These are phyloP conservation scores for Helicoverpa assulta DNA, from an alignment of 2,888 invertebrate genomes.

Conservation along the genomic window DNA sequence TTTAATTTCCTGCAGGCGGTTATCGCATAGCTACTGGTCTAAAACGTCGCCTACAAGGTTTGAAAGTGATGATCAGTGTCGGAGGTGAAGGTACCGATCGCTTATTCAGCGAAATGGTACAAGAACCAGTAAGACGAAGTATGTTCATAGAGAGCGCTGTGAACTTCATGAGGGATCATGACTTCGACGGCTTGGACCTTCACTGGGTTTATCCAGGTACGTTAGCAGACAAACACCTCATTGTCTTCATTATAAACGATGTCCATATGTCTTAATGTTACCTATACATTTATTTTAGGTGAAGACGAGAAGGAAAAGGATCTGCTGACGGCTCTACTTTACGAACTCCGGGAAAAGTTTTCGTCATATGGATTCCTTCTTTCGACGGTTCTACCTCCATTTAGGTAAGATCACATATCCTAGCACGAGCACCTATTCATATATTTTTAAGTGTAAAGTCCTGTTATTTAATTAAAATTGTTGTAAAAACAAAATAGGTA, in stretches of 20 bases:
- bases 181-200: slow-evolving; percentile 95
- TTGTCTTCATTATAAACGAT: neutral
- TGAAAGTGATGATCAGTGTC: slow-evolving; percentile 93
- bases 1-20: slow-evolving; percentile 89
- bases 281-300: slow-evolving; percentile 70
- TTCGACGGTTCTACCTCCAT: slow-evolving; percentile 90
- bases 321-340: slow-evolving; percentile 88
- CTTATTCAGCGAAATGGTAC: slow-evolving; percentile 91
- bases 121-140: slow-evolving; percentile 87
- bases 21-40: slow-evolving; percentile 93
- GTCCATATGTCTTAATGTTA: neutral
- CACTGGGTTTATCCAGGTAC: slow-evolving; percentile 94
- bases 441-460: neutral
- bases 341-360: slow-evolving; percentile 91
- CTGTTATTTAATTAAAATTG: neutral
- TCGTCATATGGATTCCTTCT: slow-evolving; percentile 89
- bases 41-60: slow-evolving; percentile 91
- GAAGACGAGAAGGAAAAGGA: slow-evolving; percentile 89
- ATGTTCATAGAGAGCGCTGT: slow-evolving; percentile 92
- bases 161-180: slow-evolving; percentile 91
- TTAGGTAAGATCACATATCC: slow-evolving; percentile 78
- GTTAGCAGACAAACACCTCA: neutral
- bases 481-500: slow-evolving; percentile 69
- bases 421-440: neutral
- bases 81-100: slow-evolving; percentile 92